Conservation (phyloP, 2,113 vertebrate species). For the Xenopus laevis region DNA sequence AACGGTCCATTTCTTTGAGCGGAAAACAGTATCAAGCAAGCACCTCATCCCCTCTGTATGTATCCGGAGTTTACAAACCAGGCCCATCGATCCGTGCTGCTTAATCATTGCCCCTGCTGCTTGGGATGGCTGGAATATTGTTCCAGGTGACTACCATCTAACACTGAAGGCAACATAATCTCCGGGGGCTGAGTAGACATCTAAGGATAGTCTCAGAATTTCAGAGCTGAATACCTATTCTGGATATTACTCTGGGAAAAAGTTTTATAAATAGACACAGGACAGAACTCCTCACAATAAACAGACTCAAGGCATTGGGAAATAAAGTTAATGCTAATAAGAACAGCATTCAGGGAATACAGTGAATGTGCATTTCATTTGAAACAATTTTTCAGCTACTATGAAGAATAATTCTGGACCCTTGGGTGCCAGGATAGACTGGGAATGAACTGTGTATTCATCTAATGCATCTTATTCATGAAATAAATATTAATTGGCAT, state of each 20-base stretch:
- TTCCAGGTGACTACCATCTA: conserved; percentile 74
- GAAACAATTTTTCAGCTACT: no score
- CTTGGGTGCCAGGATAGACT: no score
- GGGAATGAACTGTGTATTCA: no score
- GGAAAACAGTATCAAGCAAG: conserved; percentile 61
- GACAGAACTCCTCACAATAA: conserved; percentile 13
- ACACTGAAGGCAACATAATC: conserved; percentile 62
- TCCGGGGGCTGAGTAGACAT: conserved; percentile 65
- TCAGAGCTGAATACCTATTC: conserved; percentile 53
- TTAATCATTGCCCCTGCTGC: conserved; percentile 82
- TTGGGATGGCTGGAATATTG: conserved; percentile 64
- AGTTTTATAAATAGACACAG: conserved; percentile 23
- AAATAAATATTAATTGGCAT: no score
- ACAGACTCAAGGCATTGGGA: neutral
- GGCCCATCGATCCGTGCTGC: conserved; percentile 66
- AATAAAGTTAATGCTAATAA: no score
- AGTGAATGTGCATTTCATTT: no score
- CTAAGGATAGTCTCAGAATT: conserved; percentile 61
- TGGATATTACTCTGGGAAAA: conserved; percentile 6
- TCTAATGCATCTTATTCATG: no score
- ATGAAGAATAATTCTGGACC: no score
- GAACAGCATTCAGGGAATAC: no score
- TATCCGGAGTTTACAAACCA: conserved; percentile 70
- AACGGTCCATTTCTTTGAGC: conserved; percentile 69
- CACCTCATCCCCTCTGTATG: conserved; percentile 60